Percentiles rank a stretch among this genome's conserved stretches.
Evolutionary conservation across 2,113 vertebrate species (phyloP).

Genomic region (Pterocles orientalis): DNA sequence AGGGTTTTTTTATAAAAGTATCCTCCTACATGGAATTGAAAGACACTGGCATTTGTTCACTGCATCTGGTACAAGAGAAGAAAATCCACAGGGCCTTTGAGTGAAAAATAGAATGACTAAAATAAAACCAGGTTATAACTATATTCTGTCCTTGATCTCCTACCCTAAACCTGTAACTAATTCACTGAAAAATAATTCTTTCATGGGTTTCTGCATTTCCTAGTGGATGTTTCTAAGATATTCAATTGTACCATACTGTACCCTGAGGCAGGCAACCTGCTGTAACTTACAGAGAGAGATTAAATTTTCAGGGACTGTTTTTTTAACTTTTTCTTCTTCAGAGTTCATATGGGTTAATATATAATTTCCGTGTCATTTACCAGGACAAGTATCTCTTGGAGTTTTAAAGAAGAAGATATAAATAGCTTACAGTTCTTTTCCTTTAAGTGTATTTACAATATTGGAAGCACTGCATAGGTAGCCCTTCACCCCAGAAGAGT

Average conservation of each 20-base stretch:
- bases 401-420: not conserved
- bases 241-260: not conserved
- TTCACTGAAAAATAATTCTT: not conserved
- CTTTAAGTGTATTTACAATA: not conserved
- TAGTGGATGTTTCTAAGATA: not conserved
- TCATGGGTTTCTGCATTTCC: not conserved
- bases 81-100: constrained; percentile 55
- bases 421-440: not conserved
- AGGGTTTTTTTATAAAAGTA: not conserved
- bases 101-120: constrained; percentile 47
- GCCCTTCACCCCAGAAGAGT: not conserved
- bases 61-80: constrained; percentile 11
- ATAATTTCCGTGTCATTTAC: not conserved
- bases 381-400: not conserved
- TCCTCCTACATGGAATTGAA: not conserved
- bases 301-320: not conserved
- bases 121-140: constrained; percentile 41
- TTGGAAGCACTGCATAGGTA: rapidly evolving
- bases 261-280: not conserved
- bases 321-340: constrained; percentile 30
- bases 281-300: not conserved
- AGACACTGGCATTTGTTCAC: constrained; percentile 59
- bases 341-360: constrained; percentile 8
- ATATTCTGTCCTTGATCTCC: constrained; percentile 55
- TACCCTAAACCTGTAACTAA: not conserved